phyloP scores from a whole-genome alignment of 2,113 vertebrate species.

The Pagrus major region DNA sequence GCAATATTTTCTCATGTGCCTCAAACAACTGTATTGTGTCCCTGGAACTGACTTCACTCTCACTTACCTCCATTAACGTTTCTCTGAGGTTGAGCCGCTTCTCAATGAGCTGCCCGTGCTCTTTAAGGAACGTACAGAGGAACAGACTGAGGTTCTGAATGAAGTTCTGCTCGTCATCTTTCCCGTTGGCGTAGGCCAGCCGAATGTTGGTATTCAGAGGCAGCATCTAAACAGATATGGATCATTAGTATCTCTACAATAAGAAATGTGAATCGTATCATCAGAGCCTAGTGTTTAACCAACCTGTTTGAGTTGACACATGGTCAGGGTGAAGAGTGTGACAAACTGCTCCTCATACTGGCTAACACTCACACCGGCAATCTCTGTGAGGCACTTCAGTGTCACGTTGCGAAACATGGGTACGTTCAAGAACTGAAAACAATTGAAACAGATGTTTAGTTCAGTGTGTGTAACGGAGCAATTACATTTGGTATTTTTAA shows the following conservation, averaged over 20 bases:
- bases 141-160: slow-evolving; percentile 99
- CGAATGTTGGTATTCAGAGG: slow-evolving; percentile 98
- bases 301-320: slow-evolving; percentile 99
- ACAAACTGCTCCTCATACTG: slow-evolving; percentile 99
- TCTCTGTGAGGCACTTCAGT: slow-evolving; percentile 99
- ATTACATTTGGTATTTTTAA: neutral
- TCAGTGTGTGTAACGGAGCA: neutral
- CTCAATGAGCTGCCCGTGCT: slow-evolving; percentile 97
- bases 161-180: slow-evolving; percentile 99
- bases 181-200: slow-evolving; percentile 96
- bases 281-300: neutral
- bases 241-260: too few relatives aligned
- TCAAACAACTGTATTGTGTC: neutral
- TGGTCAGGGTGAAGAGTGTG: slow-evolving; percentile 97
- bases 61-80: slow-evolving; percentile 95
- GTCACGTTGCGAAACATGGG: slow-evolving; percentile 99
- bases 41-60: neutral
- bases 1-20: neutral
- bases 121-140: slow-evolving; percentile 98
- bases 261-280: neutral
- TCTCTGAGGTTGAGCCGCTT: slow-evolving; percentile 97
- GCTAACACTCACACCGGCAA: slow-evolving; percentile 97
- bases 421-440: slow-evolving; percentile 94
- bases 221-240: slow-evolving; percentile 89
- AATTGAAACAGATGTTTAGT: neutral